Percentiles rank a stretch among this genome's conserved stretches.
Evolutionary conservation across 2,888 invertebrate species (phyloP).

Genomic region (Teleogryllus oceanicus): DNA sequence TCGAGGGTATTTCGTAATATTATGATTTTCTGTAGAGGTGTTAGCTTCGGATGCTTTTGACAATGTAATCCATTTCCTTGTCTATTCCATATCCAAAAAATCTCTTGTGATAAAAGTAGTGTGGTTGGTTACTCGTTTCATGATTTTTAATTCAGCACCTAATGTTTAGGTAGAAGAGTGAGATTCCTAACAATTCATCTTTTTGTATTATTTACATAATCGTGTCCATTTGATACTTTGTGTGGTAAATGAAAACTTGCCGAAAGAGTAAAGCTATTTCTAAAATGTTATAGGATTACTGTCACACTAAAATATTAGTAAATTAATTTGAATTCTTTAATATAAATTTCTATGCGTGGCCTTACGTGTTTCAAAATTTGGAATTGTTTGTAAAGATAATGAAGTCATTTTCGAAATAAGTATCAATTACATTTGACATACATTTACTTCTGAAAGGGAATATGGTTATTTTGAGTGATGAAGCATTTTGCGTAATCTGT

Average conservation of each 20-base stretch:
- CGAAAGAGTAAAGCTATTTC: background rate
- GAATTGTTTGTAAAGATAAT: background rate
- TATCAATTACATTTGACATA: background rate
- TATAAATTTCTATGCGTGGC: constrained; percentile 9
- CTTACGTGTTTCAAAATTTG: constrained; percentile 1
- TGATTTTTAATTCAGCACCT: background rate
- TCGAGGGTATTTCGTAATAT: background rate
- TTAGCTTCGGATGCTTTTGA: background rate
- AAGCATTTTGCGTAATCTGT: background rate
- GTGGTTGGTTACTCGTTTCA: background rate
- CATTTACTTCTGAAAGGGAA: background rate
- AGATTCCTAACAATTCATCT: background rate
- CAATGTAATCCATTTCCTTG: constrained; percentile 9
- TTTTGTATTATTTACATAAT: background rate
- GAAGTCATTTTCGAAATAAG: background rate
- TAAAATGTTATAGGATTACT: background rate
- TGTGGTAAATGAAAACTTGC: background rate
- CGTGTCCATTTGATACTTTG: background rate
- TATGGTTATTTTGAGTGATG: background rate
- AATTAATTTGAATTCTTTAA: background rate
- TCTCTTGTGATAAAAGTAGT: background rate
- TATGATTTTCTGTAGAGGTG: background rate
- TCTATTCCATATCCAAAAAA: background rate
- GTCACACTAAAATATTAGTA: background rate
- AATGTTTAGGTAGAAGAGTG: background rate